A percentile compares a stretch with the other conserved stretches of the same genome.
Evolutionary conservation across 2,888 invertebrate genomes (phyloP).

Genomic region (Vandiemenella viatica): DNA sequence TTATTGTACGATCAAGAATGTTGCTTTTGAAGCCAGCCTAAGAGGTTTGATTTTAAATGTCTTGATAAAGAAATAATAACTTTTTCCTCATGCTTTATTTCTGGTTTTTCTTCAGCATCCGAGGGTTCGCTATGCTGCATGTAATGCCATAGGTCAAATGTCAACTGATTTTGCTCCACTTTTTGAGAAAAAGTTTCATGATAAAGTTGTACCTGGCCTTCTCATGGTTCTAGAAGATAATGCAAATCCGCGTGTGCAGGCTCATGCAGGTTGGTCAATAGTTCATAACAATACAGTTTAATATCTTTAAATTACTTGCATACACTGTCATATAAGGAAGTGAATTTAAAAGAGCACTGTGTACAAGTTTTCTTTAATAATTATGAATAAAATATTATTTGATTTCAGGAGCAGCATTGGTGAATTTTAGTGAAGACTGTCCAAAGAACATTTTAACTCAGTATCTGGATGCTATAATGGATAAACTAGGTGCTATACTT

Average conservation of each 20-base stretch:
- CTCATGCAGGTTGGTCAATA: slow-evolving; percentile 48
- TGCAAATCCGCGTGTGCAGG: slow-evolving; percentile 83
- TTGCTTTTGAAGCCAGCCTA: no score
- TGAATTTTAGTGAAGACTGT: slow-evolving; percentile 98
- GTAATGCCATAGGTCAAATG: slow-evolving; percentile 98
- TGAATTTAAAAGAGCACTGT: neutral
- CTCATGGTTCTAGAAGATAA: slow-evolving; percentile 79
- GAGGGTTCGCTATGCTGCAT: slow-evolving; percentile 88
- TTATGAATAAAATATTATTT: slow-evolving; percentile 1
- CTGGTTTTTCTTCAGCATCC: slow-evolving; percentile 48
- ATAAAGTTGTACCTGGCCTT: slow-evolving; percentile 83
- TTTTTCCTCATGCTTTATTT: no score
- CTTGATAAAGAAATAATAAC: no score
- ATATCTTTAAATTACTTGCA: neutral
- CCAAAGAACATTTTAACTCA: slow-evolving; percentile 83
- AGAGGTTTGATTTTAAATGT: no score
- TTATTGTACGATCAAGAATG: no score
- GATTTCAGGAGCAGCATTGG: slow-evolving; percentile 79
- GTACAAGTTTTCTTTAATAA: no score
- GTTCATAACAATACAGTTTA: neutral
- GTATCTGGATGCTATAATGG: slow-evolving; percentile 84
- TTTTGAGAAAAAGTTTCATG: slow-evolving; percentile 96
- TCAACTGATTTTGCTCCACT: slow-evolving; percentile 93
- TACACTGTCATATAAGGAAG: neutral
- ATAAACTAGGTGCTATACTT: slow-evolving; percentile 75